Percentiles rank a stretch among this genome's conserved stretches.
Conservation (phyloP, 2,888 invertebrate genomes). For the Marronus borbonicus region DNA sequence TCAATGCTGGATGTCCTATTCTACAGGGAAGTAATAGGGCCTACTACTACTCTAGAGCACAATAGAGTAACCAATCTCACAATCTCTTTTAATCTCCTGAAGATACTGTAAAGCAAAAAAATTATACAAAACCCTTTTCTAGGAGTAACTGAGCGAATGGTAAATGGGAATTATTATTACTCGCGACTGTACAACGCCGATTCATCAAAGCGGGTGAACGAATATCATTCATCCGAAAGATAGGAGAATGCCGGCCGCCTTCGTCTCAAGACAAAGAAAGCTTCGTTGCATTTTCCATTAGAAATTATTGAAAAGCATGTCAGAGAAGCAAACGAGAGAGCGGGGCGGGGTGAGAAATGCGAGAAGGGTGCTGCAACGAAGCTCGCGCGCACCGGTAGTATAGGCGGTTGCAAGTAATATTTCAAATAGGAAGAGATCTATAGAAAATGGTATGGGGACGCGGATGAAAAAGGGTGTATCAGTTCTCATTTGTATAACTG, state of each 20-base stretch:
- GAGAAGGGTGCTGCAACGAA: background rate
- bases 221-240: conserved; percentile 18
- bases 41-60: too few relatives aligned
- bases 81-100: too few relatives aligned
- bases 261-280: conserved; percentile 54
- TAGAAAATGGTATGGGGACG: background rate
- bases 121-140: too few relatives aligned
- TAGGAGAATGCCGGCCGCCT: background rate
- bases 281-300: conserved; percentile 65
- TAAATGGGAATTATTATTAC: background rate
- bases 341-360: background rate
- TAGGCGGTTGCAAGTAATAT: conserved; percentile 62
- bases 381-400: conserved; percentile 54
- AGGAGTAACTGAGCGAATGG: background rate
- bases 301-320: conserved; percentile 69
- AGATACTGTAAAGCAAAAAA: too few relatives aligned
- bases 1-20: too few relatives aligned
- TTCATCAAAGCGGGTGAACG: conserved; percentile 14
- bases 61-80: too few relatives aligned
- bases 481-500: conserved; percentile 70
- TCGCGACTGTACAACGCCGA: conserved; percentile 5
- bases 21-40: too few relatives aligned
- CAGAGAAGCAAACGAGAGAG: background rate
- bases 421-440: conserved; percentile 66
- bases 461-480: conserved; percentile 62